Percentiles rank a stretch among this genome's conserved stretches.
These are phyloP conservation scores for Limnephilus auricula DNA, from an alignment of 2,888 invertebrate species.

Conservation along the genomic window DNA sequence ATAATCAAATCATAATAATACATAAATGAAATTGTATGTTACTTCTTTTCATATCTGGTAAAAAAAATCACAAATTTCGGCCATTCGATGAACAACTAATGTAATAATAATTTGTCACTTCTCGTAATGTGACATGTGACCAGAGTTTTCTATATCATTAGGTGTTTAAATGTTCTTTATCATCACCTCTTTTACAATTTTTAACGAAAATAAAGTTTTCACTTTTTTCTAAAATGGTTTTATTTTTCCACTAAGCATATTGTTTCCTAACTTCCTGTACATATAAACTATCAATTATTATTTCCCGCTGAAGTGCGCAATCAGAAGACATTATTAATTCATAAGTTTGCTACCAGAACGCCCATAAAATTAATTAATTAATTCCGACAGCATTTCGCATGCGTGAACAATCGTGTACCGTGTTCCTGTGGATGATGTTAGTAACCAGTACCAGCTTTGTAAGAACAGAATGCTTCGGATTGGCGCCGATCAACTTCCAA, in stretches of 20 bases:
- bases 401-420: conserved; percentile 15
- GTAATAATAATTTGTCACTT: too few species aligned
- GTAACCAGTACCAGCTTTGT: background rate
- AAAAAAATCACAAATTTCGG: too few species aligned
- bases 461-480: background rate
- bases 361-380: conserved; percentile 24
- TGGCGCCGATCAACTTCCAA: conserved; percentile 5
- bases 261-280: background rate
- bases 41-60: too few species aligned
- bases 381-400: conserved; percentile 2
- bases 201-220: background rate
- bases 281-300: background rate
- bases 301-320: background rate
- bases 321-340: background rate
- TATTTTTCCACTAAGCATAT: background rate
- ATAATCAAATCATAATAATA: too few species aligned
- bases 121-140: too few species aligned
- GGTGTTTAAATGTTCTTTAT: too few species aligned
- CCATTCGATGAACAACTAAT: too few species aligned
- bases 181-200: too few species aligned
- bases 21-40: too few species aligned
- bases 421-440: background rate
- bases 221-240: background rate
- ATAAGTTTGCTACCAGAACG: background rate
- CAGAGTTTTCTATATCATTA: too few species aligned